phyloP scores from a whole-genome alignment of 2,888 invertebrate genomes.

The Oligia fasciuncula region DNA sequence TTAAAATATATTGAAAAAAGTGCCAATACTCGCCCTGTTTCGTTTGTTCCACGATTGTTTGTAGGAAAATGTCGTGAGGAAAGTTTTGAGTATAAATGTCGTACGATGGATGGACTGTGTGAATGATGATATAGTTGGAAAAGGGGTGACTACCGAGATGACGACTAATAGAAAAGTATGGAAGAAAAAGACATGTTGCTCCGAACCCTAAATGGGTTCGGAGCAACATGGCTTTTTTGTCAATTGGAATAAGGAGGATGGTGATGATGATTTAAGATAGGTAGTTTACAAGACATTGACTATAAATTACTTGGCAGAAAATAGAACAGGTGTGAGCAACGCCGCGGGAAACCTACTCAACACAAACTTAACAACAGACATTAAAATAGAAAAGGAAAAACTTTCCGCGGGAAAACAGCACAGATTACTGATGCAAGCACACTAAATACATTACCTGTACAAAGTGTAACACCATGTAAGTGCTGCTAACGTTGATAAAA shows the following conservation, averaged over 20 bases:
- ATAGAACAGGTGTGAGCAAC: not conserved
- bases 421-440: constrained; percentile 68
- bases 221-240: too few species aligned
- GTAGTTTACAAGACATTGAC: not conserved
- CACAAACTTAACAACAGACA: constrained; percentile 2
- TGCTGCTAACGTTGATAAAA: constrained; percentile 65
- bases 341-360: not conserved
- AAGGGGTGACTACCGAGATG: not conserved
- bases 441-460: constrained; percentile 68
- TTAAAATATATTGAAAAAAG: too few species aligned
- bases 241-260: not conserved
- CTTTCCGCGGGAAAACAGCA: constrained; percentile 42
- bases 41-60: too few species aligned
- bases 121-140: not conserved
- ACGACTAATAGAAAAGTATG: not conserved
- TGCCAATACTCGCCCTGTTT: too few species aligned
- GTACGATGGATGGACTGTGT: not conserved
- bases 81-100: not conserved
- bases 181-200: not conserved
- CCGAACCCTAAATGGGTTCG: not conserved
- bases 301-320: not conserved
- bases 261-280: not conserved
- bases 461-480: constrained; percentile 59
- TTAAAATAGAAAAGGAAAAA: constrained; percentile 35
- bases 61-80: not conserved